Evolutionary conservation across 2,797 vertebrate species (phyloP).

Genomic region (Cercopithecus diana): DNA sequence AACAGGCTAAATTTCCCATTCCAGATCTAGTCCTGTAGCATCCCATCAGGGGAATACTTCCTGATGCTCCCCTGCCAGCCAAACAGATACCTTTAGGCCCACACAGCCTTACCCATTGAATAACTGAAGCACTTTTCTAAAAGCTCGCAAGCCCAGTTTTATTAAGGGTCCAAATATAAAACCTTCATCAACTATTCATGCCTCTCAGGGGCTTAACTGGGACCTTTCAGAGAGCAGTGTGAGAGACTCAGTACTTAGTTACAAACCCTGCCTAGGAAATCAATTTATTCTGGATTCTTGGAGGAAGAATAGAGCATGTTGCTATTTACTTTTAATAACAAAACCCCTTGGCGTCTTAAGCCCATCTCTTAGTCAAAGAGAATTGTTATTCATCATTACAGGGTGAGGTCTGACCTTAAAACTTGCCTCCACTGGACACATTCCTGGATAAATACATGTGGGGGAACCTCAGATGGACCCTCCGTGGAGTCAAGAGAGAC

Average conservation of each 20-base stretch:
- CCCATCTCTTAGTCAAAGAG: neutral
- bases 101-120: neutral
- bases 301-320: neutral
- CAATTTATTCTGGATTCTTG: constrained; percentile 49
- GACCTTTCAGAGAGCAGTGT: neutral
- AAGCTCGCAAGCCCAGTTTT: constrained; percentile 9
- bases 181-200: constrained; percentile 58
- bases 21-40: neutral
- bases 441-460: rapidly evolving
- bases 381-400: neutral
- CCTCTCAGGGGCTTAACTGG: neutral
- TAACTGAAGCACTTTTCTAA: constrained; percentile 34
- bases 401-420: neutral
- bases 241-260: neutral
- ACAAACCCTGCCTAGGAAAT: neutral
- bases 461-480: no score
- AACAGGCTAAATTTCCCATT: neutral
- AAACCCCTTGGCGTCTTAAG: neutral
- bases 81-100: neutral
- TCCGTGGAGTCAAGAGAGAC: neutral
- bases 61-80: neutral
- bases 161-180: constrained; percentile 34
- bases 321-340: constrained; percentile 67
- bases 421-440: neutral
- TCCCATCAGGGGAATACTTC: neutral